Base-by-base conservation (phyloP, 1,140 invertebrate genomes). In the Zaprionus ornatus region DNA sequence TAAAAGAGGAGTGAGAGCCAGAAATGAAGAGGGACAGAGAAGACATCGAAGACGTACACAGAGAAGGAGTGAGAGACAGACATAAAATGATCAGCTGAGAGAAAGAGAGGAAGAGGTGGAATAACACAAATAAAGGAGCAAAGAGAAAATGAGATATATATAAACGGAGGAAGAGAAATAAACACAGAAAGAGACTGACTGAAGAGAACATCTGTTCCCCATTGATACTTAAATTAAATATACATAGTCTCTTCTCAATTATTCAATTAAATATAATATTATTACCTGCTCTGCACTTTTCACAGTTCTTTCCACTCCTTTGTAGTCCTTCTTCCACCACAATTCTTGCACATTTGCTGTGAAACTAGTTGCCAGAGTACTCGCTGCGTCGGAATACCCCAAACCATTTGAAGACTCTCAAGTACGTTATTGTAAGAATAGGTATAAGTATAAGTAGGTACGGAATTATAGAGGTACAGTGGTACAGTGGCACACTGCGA, bases 371-470 rank as follows among this genome's bases (percentile, higher is more conserved):
- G 6, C 17, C 17, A 50, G 45, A 50, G 45, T 50, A 23, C 9
- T 48, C 9, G 19, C 21, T 23, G 45, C 45, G 45, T 23, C 19
- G 19, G 19, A 1, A 50, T 23, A 19, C 45, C 45, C 45, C 45
- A 50, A 50, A 13, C 45, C 45, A 13, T 50, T 23, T 23, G 1
- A 10, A 4, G 19, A 48, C 19, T 69, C 29, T 59, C 32, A 77
- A 86, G 83, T 79, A 73, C 62, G 62, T 83, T 57, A 80, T 80
- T 68, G 68, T 68, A 77, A 77, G 82, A 77, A 56, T 4, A 23
- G 45, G 19, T 50, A 69, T 88, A 64, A 83, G 84, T 68, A 71
- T 68, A 85, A 77, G 82, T 81, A 61, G 73, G 73, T 80, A 70
- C 23, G 69, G 73, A 62, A 75, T 70, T 66, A 65, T 56, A 57